Base-by-base conservation (phyloP, 2,888 invertebrate genomes). In the Linnaemya vulpina region DNA sequence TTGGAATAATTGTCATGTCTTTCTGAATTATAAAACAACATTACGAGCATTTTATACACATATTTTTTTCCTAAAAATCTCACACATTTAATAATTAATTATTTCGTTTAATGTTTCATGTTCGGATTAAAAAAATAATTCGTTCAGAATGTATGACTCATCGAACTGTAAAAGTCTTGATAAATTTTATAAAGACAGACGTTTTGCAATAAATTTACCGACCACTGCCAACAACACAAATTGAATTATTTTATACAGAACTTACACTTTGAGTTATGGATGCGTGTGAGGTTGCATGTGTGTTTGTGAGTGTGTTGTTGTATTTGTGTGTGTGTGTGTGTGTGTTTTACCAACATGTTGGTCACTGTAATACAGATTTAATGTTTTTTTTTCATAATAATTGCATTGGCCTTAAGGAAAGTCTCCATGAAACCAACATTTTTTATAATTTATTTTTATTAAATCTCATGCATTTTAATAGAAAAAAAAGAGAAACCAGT, bases 301-400 rank as follows among this genome's bases (percentile, higher is more conserved):
- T 17, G 4, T 13, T 17, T 11, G 13, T 11, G 1, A n/a, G 2
- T 13, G 20, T 7, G 5, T n/a, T n/a, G n/a, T n/a, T n/a, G n/a
- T n/a, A n/a, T n/a, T n/a, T n/a, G n/a, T n/a, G 1, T n/a, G 13
- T 40, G 13, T 20, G 5, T 22, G 20, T 7, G 15, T 15, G 1
- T 3, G 3, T 10, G 17, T 8, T 7, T 7, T 13, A 8, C 4
- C 15, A 9, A 8, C 49, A 55, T 30, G 55, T 55, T 55, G 58
- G 22, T 58, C 55, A 73, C 55, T 73, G 58, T 73, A 46, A 70
- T 53, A 40, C 5, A 46, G 70, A 49, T 25, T 51, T 63, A 20
- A 43, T 46, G 38, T 40, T 40, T 3, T 76, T 55, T 43, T 13
- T 53, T 20, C 17, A 5, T 11, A 4, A 46, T 67, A 67, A 51